Evolutionary conservation across 2,113 vertebrate genomes (phyloP), one percentile per base, ranked within the genome.

Genomic region (Smithornis capensis): DNA sequence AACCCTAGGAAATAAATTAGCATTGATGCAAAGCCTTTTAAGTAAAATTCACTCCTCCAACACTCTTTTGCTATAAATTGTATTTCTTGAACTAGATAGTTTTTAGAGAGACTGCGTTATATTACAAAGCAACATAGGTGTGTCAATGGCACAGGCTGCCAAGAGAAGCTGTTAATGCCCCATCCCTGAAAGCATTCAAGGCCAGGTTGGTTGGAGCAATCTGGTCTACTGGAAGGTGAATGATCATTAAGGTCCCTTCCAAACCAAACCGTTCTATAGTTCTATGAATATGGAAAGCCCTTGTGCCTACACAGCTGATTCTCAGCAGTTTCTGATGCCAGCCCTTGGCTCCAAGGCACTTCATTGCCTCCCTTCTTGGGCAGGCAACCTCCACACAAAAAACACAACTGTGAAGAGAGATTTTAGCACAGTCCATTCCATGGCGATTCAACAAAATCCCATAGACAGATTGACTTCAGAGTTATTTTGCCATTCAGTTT

Each of bases 81-180:
- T 14, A 44, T 15, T 28, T 59, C 64, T 80, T 19, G 33, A 81
- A 17, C 14, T 12, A 1, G 0, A 14, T 1, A 7, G 6, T 13
- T 9, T 78, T 50, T 19, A 71, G 49, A 45, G 42, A 47, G 45
- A 21, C 6, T 5, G 7, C 24, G 40, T 77, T 77, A 59, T 40
- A 29, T 53, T 37, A 17, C 35, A 55, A 31, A 84, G 27, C 19
- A 25, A 10, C 9, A 62, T 2, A 31, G 18, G 21, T 6, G n/a
- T 68, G 19, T 9, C 33, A 4, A 44, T 74, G 76, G 59, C 38
- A 38, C 69, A 60, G 50, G 69, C 0, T 35, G n/a, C n/a, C 62
- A 62, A 35, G 70, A 47, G 69, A 4, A 76, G 35, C 47, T 83
- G 47, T 40, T 21, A 4, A 17, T 83, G 47, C 25, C 12, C 25